phyloP scores from a whole-genome alignment of 2,797 vertebrate species.

The Saxicola maurus region DNA sequence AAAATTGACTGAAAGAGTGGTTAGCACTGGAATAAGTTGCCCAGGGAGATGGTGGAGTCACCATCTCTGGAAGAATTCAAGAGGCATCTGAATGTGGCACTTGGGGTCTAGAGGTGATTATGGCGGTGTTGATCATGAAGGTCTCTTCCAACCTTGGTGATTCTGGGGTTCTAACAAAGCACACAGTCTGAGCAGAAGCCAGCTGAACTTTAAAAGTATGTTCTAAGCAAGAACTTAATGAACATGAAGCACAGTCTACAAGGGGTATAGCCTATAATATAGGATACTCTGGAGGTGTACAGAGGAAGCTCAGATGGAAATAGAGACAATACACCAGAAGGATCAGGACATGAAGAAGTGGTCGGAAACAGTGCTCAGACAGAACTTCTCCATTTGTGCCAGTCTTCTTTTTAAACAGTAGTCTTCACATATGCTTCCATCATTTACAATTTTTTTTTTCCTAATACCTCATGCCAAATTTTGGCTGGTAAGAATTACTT shows the following conservation, averaged over 20 bases:
- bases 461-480: conserved; percentile 37
- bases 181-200: background rate
- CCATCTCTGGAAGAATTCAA: background rate
- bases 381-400: conserved; percentile 7
- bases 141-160: background rate
- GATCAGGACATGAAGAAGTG: conserved; percentile 14
- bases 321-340: background rate
- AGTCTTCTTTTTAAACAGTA: conserved; percentile 38
- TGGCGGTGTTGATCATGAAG: background rate
- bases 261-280: background rate
- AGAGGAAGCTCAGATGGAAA: background rate
- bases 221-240: background rate
- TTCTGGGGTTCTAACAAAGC: background rate
- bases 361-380: background rate
- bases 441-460: conserved; percentile 15
- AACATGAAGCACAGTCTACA: background rate
- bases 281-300: background rate
- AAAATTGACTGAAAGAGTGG: background rate
- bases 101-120: background rate
- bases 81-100: background rate
- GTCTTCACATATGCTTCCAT: conserved; percentile 11
- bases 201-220: background rate
- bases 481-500: conserved; percentile 27
- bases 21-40: background rate
- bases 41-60: background rate